phyloP scores from a whole-genome alignment of 2,888 invertebrate genomes.

The Frankliniella intonsa region DNA sequence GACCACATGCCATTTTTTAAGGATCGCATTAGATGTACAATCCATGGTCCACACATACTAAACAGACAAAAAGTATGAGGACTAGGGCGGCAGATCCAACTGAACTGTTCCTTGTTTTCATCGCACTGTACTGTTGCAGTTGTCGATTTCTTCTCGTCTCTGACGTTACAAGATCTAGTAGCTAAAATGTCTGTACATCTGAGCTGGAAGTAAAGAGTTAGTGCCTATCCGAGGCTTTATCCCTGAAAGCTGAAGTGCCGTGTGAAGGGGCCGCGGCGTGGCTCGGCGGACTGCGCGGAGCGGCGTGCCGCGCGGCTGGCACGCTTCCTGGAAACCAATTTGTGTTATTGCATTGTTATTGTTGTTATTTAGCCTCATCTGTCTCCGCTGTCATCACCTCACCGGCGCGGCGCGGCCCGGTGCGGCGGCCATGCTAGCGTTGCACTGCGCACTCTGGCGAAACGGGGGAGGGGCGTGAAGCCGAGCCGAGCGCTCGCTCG shows the following conservation, averaged over 20 bases:
- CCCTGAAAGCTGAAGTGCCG: background rate
- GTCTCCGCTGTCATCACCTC: constrained; percentile 19
- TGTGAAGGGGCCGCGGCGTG: background rate
- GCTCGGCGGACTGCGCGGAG: too few relatives aligned
- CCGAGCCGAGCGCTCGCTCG: too few relatives aligned
- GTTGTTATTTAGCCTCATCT: constrained; percentile 26
- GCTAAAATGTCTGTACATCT: background rate
- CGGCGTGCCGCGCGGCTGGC: background rate
- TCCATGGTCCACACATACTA: background rate
- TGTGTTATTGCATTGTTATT: constrained; percentile 18
- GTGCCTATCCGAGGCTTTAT: background rate
- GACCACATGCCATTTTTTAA: too few relatives aligned
- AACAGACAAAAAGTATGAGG: background rate
- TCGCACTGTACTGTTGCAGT: too few relatives aligned
- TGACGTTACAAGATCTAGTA: background rate
- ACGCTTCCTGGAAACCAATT: constrained; percentile 24
- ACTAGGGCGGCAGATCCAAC: too few relatives aligned
- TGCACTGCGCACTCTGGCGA: too few relatives aligned
- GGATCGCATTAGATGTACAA: too few relatives aligned
- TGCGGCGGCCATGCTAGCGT: too few relatives aligned
- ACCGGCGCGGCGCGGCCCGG: too few relatives aligned
- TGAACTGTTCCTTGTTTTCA: too few relatives aligned
- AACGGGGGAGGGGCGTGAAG: too few relatives aligned
- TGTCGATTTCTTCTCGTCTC: background rate
- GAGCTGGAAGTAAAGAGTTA: background rate